Evolutionary conservation across 2,888 invertebrate genomes (phyloP), one percentile per base, ranked within the genome.

Genomic region (Drosophila lutescens): DNA sequence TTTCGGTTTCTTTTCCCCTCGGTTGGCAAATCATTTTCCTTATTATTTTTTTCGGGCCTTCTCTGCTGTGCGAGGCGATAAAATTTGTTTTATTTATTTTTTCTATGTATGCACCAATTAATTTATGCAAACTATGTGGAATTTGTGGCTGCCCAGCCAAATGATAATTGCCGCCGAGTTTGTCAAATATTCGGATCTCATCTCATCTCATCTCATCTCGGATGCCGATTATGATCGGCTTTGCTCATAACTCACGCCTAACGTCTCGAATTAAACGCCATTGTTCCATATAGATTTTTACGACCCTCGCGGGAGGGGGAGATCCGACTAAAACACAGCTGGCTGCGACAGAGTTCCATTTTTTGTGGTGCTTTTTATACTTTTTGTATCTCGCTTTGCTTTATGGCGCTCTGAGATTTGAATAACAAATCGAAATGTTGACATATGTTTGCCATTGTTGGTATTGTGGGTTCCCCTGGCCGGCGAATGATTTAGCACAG

Each of bases 341-440:
- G 46, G 46, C 47, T 41, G 20, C 36, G 36, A 34, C 61, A 61
- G 30, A 43, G 56, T 73, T 56, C 62, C 51, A 41, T 62, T 62
- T 70, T 71, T 55, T 20, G 8, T 43, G 12, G 5, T 13, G 0
- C 3, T 38, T n/a, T 13, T 38, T n/a, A 5, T n/a, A n/a, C 12
- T 38, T n/a, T 38, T n/a, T 38, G 36, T 51, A 41, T 76, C 26
- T 17, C 46, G 51, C 20, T 53, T 74, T 80, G 72, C 68, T 80
- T 88, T 86, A 76, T 88, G 77, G 70, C 72, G 65, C 62, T 63
- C 60, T 49, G 55, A 43, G 61, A 90, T 89, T 89, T 86, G 83
- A 88, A 90, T 90, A 90, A 90, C 86, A 90, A 90, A 89, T 79
- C 71, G 82, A 85, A 87, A 84, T 83, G 90, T 89, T 90, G 90